A percentile compares a stretch with the other conserved stretches of the same genome.
phyloP scores from a whole-genome alignment of 2,888 invertebrate species.

The Polia nebulosa region DNA sequence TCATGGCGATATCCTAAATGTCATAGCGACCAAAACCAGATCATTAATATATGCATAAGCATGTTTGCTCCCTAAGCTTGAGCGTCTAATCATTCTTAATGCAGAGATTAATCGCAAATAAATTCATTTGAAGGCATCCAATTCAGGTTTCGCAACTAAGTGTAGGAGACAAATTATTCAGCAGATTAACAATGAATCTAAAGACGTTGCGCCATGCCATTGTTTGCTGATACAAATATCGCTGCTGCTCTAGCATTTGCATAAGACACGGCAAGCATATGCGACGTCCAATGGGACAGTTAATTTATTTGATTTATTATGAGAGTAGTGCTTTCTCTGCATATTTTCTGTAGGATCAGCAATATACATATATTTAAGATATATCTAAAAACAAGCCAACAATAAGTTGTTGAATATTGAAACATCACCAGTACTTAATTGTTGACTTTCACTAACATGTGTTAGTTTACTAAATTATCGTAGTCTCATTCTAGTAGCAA shows the following conservation, averaged over 20 bases:
- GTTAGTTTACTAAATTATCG: background rate
- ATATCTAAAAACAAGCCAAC: background rate
- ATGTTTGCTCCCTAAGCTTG: constrained; percentile 30
- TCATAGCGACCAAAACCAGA: constrained; percentile 5
- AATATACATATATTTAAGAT: background rate
- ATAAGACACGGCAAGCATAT: constrained; percentile 51
- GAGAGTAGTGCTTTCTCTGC: constrained; percentile 22
- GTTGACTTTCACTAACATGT: constrained; percentile 13
- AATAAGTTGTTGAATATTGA: background rate
- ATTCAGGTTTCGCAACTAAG: constrained; percentile 67
- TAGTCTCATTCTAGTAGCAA: background rate
- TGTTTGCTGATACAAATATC: constrained; percentile 79
- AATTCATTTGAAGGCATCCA: constrained; percentile 52
- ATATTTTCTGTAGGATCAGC: background rate
- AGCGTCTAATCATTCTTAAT: constrained; percentile 20
- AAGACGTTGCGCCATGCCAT: constrained; percentile 77
- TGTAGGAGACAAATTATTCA: constrained; percentile 85
- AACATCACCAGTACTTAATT: constrained; percentile 20
- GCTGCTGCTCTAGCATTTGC: constrained; percentile 68
- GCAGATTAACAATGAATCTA: constrained; percentile 80
- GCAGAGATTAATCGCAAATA: constrained; percentile 52
- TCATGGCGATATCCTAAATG: constrained; percentile 3
- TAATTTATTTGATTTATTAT: constrained; percentile 49
- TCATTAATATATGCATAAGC: constrained; percentile 13
- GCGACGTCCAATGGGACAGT: constrained; percentile 41